These are phyloP conservation scores for Platalea minor DNA, from an alignment of 2,797 vertebrate species.

Conservation along the genomic window DNA sequence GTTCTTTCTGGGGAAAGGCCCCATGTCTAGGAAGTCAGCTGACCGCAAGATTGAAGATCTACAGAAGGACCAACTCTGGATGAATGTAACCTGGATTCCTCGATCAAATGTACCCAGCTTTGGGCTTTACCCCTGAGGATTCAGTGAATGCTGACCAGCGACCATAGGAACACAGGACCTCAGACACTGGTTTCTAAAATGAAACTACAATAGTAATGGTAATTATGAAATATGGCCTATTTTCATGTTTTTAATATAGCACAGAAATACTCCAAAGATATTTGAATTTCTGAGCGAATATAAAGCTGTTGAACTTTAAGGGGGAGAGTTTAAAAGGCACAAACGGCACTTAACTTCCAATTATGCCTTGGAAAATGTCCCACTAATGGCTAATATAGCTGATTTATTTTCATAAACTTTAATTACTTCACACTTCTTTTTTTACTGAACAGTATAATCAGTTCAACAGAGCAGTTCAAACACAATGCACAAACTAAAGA, in stretches of 20 bases:
- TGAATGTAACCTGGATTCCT: background rate
- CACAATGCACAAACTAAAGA: background rate
- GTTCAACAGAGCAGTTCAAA: background rate
- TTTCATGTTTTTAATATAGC: background rate
- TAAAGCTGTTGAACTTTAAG: constrained; percentile 46
- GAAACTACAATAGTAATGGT: background rate
- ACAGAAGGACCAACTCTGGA: background rate
- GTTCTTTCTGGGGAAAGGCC: background rate
- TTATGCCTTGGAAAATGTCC: constrained; percentile 45
- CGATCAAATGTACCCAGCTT: background rate
- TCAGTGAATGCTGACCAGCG: background rate
- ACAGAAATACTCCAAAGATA: background rate
- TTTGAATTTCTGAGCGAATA: background rate
- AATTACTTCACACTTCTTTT: constrained; percentile 43
- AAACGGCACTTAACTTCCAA: constrained; percentile 52
- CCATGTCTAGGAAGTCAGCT: background rate
- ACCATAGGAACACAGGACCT: background rate
- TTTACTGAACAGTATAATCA: background rate
- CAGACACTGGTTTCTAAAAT: background rate
- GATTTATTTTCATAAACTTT: constrained; percentile 65
- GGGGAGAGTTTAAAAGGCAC: constrained; percentile 30
- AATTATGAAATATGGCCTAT: background rate
- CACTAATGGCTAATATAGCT: constrained; percentile 40
- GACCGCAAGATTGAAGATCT: background rate
- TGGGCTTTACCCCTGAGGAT: background rate